Evolutionary conservation across 2,888 invertebrate species (phyloP).

Genomic region (Ormyrus pomaceus): DNA sequence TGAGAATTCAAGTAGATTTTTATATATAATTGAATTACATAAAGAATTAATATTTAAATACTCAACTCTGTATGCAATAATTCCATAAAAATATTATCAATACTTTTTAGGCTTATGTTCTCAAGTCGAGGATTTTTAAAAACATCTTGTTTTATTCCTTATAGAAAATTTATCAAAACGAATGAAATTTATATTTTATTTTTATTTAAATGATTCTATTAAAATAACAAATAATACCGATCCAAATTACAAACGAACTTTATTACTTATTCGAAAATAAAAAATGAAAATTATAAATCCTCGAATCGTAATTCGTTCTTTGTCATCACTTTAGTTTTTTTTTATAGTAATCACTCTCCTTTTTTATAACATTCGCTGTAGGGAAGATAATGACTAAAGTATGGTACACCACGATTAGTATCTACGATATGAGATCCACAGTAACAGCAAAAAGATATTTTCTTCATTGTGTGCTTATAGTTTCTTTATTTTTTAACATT

Average conservation of each 20-base stretch:
- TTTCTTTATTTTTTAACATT: neutral
- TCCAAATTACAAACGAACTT: neutral
- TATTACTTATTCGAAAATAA: neutral
- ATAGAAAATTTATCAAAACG: too few relatives aligned
- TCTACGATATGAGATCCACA: conserved; percentile 33
- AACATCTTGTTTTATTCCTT: too few relatives aligned
- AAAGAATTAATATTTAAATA: neutral
- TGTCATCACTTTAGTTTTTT: neutral
- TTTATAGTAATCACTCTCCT: neutral
- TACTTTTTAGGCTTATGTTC: conserved; percentile 12
- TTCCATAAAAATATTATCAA: neutral
- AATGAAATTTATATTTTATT: too few relatives aligned
- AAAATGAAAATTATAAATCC: neutral
- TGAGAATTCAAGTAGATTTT: neutral
- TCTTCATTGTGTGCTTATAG: neutral
- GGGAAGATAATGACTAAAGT: conserved; percentile 46
- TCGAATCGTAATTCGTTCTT: neutral
- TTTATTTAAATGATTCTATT: too few relatives aligned
- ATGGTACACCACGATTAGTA: conserved; percentile 39
- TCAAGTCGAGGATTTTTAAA: neutral
- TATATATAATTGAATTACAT: neutral
- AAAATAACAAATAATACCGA: too few relatives aligned
- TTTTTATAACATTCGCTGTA: neutral
- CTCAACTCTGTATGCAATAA: neutral
- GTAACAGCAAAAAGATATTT: conserved; percentile 22